These are phyloP conservation scores for Aramus guarauna DNA, from an alignment of 2,113 vertebrate species.

Conservation along the genomic window DNA sequence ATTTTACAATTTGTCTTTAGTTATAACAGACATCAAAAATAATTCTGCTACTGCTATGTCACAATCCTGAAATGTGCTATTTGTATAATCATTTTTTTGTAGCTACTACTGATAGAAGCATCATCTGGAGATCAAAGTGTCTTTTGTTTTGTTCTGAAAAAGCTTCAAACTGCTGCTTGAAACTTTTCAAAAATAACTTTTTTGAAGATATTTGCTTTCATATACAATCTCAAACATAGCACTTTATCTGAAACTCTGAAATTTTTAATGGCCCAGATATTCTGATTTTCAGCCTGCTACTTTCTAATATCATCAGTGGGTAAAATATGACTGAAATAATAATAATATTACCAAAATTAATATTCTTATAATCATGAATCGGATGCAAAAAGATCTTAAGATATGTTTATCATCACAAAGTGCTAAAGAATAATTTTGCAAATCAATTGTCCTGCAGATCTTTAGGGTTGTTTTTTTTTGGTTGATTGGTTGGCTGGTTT, in stretches of 20 bases:
- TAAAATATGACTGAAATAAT: neutral
- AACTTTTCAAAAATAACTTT: constrained; percentile 21
- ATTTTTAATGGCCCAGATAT: neutral
- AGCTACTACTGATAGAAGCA: constrained; percentile 36
- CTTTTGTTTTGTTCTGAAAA: constrained; percentile 48
- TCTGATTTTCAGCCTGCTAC: neutral
- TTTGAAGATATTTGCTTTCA: constrained; percentile 16
- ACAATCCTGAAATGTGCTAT: constrained; percentile 39
- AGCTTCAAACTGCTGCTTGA: constrained; percentile 27
- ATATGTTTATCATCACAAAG: neutral
- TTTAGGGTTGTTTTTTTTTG: neutral
- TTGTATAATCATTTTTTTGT: constrained; percentile 50
- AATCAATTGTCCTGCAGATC: neutral
- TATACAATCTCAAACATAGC: neutral
- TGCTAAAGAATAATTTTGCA: neutral
- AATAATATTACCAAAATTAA: neutral
- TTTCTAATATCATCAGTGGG: neutral
- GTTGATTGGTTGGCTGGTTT: too few species aligned
- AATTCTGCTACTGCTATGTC: constrained; percentile 11
- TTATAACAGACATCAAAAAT: constrained; percentile 18
- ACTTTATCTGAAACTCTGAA: neutral
- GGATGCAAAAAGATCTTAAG: neutral
- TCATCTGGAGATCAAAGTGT: constrained; percentile 49
- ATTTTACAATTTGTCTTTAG: constrained; percentile 31
- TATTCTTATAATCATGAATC: neutral